A percentile compares a stretch with the other conserved stretches of the same genome.
Conservation (phyloP, 2,888 invertebrate species). For the Heliconius hortense region DNA sequence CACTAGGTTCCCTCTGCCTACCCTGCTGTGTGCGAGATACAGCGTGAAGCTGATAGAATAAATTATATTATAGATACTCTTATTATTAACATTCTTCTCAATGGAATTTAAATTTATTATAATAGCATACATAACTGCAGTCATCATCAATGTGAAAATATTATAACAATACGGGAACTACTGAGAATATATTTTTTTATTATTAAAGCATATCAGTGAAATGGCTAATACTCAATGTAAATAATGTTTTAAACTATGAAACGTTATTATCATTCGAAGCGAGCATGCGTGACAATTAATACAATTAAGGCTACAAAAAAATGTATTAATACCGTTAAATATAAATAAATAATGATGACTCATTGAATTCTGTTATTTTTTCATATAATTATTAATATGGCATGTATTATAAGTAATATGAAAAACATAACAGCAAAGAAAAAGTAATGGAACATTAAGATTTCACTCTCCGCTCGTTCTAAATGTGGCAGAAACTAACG, state of each 20-base stretch:
- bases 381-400: neutral
- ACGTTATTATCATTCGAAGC: neutral
- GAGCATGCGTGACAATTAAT: constrained; percentile 4
- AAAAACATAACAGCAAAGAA: no score
- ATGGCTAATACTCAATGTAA: neutral
- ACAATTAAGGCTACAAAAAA: neutral
- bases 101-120: no score
- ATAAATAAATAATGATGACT: constrained; percentile 1
- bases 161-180: neutral
- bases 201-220: neutral
- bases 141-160: neutral
- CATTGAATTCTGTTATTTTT: neutral
- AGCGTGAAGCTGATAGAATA: no score
- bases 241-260: neutral
- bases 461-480: no score
- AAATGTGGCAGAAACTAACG: no score
- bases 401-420: no score
- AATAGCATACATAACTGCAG: neutral
- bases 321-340: neutral
- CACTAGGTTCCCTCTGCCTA: no score
- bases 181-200: neutral
- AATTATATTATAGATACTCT: no score
- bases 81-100: no score
- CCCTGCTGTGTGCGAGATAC: no score
- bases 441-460: no score